Evolutionary conservation across 1,140 invertebrate species (phyloP).

Genomic region (Heliconius melpomene): DNA sequence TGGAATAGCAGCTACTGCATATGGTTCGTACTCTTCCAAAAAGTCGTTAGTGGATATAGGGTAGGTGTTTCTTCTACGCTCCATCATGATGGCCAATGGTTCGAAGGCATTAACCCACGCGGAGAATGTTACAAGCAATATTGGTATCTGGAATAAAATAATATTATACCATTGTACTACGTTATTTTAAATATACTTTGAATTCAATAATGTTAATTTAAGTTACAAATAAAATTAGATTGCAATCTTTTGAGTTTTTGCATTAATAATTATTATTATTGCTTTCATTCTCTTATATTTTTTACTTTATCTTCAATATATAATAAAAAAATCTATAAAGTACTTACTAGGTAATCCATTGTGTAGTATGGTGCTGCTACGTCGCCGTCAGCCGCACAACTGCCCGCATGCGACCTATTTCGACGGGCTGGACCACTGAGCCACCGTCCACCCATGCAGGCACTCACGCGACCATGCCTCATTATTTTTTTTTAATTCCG

Average conservation of each 20-base stretch:
- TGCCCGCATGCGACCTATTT: constrained; percentile 32
- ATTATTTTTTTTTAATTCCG: constrained; percentile 19
- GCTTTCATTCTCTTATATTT: no score
- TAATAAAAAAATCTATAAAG: neutral
- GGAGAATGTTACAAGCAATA: constrained; percentile 46
- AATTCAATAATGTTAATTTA: neutral
- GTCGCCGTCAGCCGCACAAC: constrained; percentile 30
- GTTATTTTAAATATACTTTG: no score
- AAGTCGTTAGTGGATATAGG: constrained; percentile 51
- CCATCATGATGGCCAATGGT: constrained; percentile 40
- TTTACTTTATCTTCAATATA: no score
- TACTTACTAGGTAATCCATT: constrained; percentile 53
- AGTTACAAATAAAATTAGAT: neutral
- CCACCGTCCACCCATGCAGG: neutral
- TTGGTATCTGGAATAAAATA: constrained; percentile 42
- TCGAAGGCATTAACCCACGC: constrained; percentile 19
- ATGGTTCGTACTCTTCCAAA: constrained; percentile 54
- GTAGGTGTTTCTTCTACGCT: constrained; percentile 41
- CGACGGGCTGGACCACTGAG: constrained; percentile 6
- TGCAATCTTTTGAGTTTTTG: neutral
- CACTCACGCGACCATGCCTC: constrained; percentile 14
- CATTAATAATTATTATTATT: neutral
- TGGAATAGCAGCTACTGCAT: constrained; percentile 58
- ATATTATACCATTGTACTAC: neutral
- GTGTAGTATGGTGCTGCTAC: constrained; percentile 30